A percentile compares a stretch with the other conserved stretches of the same genome.
Evolutionary conservation across 2,113 vertebrate species (phyloP).

Genomic region (Pseudorasbora parva): DNA sequence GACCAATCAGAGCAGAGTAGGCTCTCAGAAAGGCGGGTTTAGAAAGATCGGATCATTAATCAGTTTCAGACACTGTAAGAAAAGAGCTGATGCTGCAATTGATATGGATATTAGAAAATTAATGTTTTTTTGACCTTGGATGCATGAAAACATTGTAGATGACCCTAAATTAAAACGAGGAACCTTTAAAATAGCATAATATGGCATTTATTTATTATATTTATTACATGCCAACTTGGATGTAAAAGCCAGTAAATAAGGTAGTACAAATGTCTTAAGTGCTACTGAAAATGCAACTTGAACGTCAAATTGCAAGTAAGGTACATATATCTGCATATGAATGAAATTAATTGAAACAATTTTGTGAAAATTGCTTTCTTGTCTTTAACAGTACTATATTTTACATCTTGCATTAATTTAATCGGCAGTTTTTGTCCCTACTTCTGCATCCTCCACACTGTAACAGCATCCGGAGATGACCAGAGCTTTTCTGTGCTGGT

Average conservation of each 20-base stretch:
- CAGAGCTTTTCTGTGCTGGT: background rate
- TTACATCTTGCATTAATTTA: background rate
- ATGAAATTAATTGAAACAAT: background rate
- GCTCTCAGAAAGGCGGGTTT: no score
- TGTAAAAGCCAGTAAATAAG: background rate
- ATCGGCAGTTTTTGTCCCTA: no score
- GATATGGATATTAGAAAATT: no score
- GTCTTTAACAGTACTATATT: no score
- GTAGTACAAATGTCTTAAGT: background rate
- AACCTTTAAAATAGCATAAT: no score
- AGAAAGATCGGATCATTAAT: no score
- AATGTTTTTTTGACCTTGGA: no score
- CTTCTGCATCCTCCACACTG: background rate
- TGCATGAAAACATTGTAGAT: no score
- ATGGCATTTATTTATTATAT: background rate
- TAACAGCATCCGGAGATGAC: background rate
- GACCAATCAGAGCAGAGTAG: no score
- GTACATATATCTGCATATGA: background rate
- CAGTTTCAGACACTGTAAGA: no score
- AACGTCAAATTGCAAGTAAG: background rate
- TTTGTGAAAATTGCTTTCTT: background rate
- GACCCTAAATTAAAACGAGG: no score
- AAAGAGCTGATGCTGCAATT: no score
- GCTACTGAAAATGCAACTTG: background rate
- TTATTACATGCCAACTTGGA: background rate